Base-by-base conservation (phyloP, 2,888 invertebrate species). In the Lasiommata megera region DNA sequence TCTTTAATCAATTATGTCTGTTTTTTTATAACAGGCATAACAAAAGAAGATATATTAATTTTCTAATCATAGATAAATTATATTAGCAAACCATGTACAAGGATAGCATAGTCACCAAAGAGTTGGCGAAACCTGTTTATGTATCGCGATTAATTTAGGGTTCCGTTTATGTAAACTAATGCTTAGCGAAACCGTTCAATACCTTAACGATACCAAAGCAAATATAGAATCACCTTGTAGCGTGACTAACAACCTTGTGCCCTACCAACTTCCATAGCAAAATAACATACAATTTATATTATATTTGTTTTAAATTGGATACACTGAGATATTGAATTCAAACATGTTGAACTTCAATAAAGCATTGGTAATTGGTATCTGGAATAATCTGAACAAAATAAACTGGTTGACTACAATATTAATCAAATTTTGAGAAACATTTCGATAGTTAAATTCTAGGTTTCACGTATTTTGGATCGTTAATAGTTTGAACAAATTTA, bases 81-180 rank as follows among this genome's bases (percentile, higher is more conserved):
- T 60, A 60, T 55, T 60, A 47, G 38, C 56, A 56, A 59, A 61
- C 54, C 38, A 31, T 14, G 41, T 73, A 79, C 77, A 63, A 77
- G 81, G 80, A 67, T 54, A 64, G 37, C 71, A 82, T 72, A 55
- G 70, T 46, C 14, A 37, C 58, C 17, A 28, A 12, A 41, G 54
- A 54, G 61, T 14, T 47, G 37, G 7, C 9, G 16, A n/a, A 12
- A 46, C 14, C 43, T 38, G 41, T 48, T 51, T 56, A 51, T 37
- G 44, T 56, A 46, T 50, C 31, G 38, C 29, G 38, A 57, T 43
- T 37, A 48, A 48, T 37, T 58, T 60, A 48, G 54, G 31, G 57
- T 54, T 60, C 57, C 51, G n/a, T 29, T 23, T 51, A 44, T 46
- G 23, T 40, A 51, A 0, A 12, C 12, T 3, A 23, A 23, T 11